Evolutionary conservation across 53 echinoderm and acorn worm species (phyloP).

Genomic region (Paracentrotus lividus): DNA sequence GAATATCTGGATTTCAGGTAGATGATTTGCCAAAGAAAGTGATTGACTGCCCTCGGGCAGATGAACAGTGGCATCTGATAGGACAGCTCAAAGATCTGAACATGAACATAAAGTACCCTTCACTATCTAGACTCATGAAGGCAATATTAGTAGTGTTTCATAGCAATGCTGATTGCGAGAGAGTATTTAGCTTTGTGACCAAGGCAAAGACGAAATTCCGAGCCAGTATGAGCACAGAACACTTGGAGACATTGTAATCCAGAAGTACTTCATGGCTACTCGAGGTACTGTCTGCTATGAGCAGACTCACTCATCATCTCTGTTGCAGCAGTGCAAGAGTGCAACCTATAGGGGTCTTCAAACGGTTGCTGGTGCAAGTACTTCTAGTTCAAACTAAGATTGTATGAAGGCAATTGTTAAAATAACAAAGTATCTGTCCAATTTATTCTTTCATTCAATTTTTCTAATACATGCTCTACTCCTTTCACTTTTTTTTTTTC

Average conservation of each 20-base stretch:
- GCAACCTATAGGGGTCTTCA: constrained; percentile 59
- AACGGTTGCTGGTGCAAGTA: constrained; percentile 52
- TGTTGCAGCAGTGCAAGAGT: constrained; percentile 33
- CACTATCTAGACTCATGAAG: constrained; percentile 69
- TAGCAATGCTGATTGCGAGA: constrained; percentile 77
- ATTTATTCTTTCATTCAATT: constrained; percentile 19
- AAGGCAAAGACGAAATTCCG: constrained; percentile 72
- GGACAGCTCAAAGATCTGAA: constrained; percentile 66
- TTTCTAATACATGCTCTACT: too few species aligned
- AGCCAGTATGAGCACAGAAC: constrained; percentile 62
- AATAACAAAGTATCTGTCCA: constrained; percentile 8
- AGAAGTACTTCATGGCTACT: constrained; percentile 63
- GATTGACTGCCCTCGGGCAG: constrained; percentile 37
- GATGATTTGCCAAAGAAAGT: constrained; percentile 67
- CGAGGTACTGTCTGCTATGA: constrained; percentile 59
- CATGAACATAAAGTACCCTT: constrained; percentile 45
- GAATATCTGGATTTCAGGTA: constrained; percentile 71
- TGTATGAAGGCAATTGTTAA: constrained; percentile 11
- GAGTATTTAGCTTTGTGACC: constrained; percentile 73
- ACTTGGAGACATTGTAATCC: constrained; percentile 66
- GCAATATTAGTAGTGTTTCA: constrained; percentile 65
- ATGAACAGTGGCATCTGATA: constrained; percentile 68
- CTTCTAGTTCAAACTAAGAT: constrained; percentile 23
- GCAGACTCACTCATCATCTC: constrained; percentile 46
- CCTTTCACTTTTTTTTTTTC: too few species aligned